phyloP scores from a whole-genome alignment of 2,113 vertebrate genomes.

The Meles meles region DNA sequence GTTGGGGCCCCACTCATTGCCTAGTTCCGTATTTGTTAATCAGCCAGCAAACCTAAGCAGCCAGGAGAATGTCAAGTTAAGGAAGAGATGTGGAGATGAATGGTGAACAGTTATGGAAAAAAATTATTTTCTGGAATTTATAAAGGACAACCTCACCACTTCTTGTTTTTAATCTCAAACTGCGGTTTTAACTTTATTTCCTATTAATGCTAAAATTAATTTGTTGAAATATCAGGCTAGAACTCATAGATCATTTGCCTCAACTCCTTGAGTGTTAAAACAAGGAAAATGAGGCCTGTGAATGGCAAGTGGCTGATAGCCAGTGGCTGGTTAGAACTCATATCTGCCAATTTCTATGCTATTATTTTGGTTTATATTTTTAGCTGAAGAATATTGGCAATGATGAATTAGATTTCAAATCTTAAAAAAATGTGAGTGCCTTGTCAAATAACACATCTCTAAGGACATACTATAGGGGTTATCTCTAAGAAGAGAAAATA shows the following conservation, averaged over 20 bases:
- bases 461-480: not conserved
- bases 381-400: not conserved
- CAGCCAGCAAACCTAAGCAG: not conserved
- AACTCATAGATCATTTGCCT: accelerated
- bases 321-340: not conserved
- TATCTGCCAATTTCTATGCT: not conserved
- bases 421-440: not conserved
- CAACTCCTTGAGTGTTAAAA: not conserved
- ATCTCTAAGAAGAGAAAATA: not conserved
- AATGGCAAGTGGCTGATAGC: not conserved
- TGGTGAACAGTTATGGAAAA: not conserved
- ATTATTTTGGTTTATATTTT: not conserved
- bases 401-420: not conserved
- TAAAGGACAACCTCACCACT: not conserved
- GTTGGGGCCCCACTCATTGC: not conserved
- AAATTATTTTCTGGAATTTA: not conserved
- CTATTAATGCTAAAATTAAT: not conserved
- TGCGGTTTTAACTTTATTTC: not conserved
- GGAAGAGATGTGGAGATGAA: not conserved
- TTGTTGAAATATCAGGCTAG: not conserved
- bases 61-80: not conserved
- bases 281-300: not conserved
- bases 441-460: not conserved
- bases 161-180: too few species aligned
- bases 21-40: not conserved